Evolutionary conservation across 2,113 vertebrate species (phyloP).

Genomic region (Cryptoleucopteryx plumbea): DNA sequence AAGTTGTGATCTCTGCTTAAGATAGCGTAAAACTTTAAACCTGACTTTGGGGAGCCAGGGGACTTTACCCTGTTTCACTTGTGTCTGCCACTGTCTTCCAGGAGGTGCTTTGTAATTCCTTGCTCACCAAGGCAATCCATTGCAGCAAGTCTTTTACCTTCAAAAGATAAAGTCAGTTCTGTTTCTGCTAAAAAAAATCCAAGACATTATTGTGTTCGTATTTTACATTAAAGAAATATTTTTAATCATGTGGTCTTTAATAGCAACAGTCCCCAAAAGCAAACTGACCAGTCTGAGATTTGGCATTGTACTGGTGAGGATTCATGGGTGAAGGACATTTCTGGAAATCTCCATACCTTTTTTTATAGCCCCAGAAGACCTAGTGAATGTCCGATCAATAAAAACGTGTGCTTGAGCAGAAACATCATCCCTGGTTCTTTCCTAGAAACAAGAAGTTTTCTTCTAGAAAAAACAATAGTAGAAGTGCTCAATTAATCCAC

Average conservation of each 20-base stretch:
- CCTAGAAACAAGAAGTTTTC: slow-evolving; percentile 41
- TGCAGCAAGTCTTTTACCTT: neutral
- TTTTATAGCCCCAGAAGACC: neutral
- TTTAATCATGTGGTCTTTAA: neutral
- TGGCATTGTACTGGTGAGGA: neutral
- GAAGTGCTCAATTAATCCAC: slow-evolving; percentile 4
- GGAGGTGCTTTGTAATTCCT: neutral
- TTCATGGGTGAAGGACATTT: neutral
- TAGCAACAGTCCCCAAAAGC: neutral
- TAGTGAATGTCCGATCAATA: neutral
- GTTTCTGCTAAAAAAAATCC: neutral
- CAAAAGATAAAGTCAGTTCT: neutral
- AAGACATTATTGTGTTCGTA: neutral
- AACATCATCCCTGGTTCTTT: neutral
- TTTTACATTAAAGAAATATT: neutral
- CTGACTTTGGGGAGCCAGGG: neutral
- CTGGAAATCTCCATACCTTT: neutral
- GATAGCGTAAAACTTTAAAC: neutral
- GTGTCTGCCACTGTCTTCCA: neutral
- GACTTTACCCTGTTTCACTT: neutral
- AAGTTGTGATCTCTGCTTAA: neutral
- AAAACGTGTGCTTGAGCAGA: neutral
- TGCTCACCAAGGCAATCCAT: neutral
- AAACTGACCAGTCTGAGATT: neutral
- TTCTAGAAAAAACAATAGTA: slow-evolving; percentile 35